Evolutionary conservation across 2,888 invertebrate genomes (phyloP), one percentile per base, ranked within the genome.

Genomic region (Lasioglossum pauxillum): DNA sequence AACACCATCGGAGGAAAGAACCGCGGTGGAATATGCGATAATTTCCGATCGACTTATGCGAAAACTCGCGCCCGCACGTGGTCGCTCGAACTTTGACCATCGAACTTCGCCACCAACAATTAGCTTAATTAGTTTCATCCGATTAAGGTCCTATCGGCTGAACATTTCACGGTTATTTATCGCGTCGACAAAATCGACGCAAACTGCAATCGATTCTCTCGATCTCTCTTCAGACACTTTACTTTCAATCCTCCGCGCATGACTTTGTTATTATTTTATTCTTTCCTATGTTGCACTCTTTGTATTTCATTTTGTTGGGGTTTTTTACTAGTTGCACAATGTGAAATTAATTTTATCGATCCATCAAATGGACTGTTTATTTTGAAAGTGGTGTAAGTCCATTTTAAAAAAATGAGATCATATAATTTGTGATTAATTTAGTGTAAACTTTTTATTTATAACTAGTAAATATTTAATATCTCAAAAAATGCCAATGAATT

Each of bases 31-130:
- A 85, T 71, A 82, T 78, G 64, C 5, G 31, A 31, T 31, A 64
- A 64, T 64, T 74, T 71, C 49, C 74, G 76, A 77, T 79, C 76
- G 78, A 83, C 78, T 75, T 75, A 78, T 69, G 44, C 75, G 75
- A 64, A 64, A 64, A 78, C 64, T 78, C 78, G 75, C 81, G 82
- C 16, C 27, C 82, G 82, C 60, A 27, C 83, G 72, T 44, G 31
- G 41, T 60, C 74, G 79, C 73, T 49, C 82, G 84, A 90, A 90
- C 88, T 90, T 88, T 81, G 80, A 90, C 82, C 85, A 73, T 64
- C 82, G 85, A 90, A 90, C 88, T 90, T 88, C 78, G 69, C 64
- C 81, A 83, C 87, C 80, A 78, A 85, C 80, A 67, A 67, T 67
- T 67, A 35, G 35, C 35, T 67, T 67, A 35, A 67, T 67, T 64